phyloP scores from a whole-genome alignment of 2,113 vertebrate genomes.

The Proterorhinus semilunaris region DNA sequence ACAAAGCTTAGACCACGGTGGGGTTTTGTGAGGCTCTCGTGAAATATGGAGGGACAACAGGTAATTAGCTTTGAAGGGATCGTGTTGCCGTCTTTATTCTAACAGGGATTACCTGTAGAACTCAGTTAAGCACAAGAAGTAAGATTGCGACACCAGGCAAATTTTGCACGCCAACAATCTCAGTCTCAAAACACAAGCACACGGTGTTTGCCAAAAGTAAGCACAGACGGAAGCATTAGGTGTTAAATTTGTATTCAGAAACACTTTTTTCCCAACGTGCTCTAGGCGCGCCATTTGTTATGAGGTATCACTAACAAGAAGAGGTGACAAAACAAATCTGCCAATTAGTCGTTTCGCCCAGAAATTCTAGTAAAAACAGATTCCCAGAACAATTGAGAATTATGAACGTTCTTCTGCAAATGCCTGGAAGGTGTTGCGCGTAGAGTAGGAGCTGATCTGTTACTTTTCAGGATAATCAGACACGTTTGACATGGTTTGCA shows the following conservation, averaged over 20 bases:
- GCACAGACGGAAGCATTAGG: constrained; percentile 60
- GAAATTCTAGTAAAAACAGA: not conserved
- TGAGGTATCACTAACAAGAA: not conserved
- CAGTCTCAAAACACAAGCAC: constrained; percentile 40
- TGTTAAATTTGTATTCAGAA: constrained; percentile 45
- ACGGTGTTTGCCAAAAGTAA: constrained; percentile 46
- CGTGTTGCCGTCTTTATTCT: constrained; percentile 47
- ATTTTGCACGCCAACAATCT: not conserved
- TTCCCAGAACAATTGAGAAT: no score
- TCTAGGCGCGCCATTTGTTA: constrained; percentile 14
- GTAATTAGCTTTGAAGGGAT: constrained; percentile 24
- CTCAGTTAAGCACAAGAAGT: constrained; percentile 46
- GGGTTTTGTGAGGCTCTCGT: constrained; percentile 3
- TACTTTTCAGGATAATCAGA: no score
- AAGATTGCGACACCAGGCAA: constrained; percentile 21
- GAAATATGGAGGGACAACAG: not conserved
- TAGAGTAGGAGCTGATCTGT: not conserved
- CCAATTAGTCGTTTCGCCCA: not conserved
- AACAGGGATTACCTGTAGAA: constrained; percentile 50
- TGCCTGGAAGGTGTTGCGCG: no score
- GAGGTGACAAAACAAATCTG: constrained; percentile 12
- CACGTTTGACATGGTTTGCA: no score
- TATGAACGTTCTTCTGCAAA: no score
- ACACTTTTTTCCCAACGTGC: constrained; percentile 35
- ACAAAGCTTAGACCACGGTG: not conserved